Evolutionary conservation across 2,113 vertebrate species (phyloP).

Genomic region (Zosterops lateralis): DNA sequence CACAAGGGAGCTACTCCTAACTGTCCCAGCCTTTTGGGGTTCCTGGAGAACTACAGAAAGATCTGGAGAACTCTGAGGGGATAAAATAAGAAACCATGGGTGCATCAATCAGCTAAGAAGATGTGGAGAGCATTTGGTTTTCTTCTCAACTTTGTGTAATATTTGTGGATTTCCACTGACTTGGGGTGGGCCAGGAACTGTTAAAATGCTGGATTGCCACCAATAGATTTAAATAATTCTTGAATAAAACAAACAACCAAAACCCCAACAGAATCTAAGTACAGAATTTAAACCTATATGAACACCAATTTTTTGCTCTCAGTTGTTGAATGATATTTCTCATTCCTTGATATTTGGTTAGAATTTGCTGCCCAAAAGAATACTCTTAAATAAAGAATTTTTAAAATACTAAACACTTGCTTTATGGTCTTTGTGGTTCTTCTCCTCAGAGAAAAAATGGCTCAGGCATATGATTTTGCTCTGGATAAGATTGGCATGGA

Average conservation of each 20-base stretch:
- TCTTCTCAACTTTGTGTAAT: neutral
- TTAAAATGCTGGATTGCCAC: neutral
- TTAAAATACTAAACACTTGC: slow-evolving; percentile 1
- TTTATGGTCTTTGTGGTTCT: slow-evolving; percentile 57
- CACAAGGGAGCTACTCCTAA: neutral
- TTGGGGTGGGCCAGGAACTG: neutral
- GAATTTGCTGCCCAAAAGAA: neutral
- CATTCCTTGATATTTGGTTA: neutral
- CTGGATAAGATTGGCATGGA: slow-evolving; percentile 99
- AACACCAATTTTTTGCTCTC: neutral
- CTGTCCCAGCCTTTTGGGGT: neutral
- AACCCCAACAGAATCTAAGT: neutral
- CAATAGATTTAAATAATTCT: neutral
- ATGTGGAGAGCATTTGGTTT: neutral
- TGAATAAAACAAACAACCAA: neutral
- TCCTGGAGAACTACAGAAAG: neutral
- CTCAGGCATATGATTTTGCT: slow-evolving; percentile 98
- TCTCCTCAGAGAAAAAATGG: slow-evolving; percentile 95
- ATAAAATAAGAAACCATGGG: neutral
- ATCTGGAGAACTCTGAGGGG: neutral
- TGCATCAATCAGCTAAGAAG: neutral
- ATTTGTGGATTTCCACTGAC: neutral
- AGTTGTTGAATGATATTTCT: neutral
- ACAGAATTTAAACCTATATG: neutral
- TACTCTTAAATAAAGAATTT: slow-evolving; percentile 39